Conservation (phyloP, 2,888 invertebrate genomes). For the Galerucella pusilla region DNA sequence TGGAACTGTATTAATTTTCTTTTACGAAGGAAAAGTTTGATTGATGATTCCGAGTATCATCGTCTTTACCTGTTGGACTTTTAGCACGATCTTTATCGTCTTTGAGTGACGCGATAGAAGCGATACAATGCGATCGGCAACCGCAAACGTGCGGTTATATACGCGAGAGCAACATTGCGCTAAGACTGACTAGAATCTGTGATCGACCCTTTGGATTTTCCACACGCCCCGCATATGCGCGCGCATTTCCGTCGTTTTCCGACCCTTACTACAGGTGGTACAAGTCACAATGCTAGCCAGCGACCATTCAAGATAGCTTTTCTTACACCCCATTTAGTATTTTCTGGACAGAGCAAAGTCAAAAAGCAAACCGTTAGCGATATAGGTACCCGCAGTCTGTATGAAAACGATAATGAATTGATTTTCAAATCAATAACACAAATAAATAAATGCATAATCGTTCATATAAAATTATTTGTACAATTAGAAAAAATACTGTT, state of each 20-base stretch:
- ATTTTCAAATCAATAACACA: neutral
- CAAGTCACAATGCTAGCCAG: constrained; percentile 50
- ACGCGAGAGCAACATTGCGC: constrained; percentile 62
- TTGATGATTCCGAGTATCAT: constrained; percentile 16
- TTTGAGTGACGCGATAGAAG: constrained; percentile 43
- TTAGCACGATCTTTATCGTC: constrained; percentile 36
- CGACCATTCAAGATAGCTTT: constrained; percentile 41
- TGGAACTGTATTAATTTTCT: constrained; percentile 33
- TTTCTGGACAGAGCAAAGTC: constrained; percentile 46
- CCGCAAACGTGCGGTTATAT: constrained; percentile 61
- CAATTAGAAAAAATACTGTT: too few relatives aligned
- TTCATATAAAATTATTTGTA: neutral
- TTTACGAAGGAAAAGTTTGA: constrained; percentile 4
- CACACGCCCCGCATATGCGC: constrained; percentile 59
- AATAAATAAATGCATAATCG: neutral
- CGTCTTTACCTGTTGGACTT: constrained; percentile 58
- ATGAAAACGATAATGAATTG: constrained; percentile 15
- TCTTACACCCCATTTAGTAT: constrained; percentile 42
- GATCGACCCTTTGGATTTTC: constrained; percentile 60
- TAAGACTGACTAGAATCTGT: constrained; percentile 58
- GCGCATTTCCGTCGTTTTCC: constrained; percentile 54
- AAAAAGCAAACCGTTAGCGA: constrained; percentile 40
- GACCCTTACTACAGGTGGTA: constrained; percentile 62
- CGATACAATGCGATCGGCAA: constrained; percentile 58
- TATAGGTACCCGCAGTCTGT: constrained; percentile 25